Evolutionary conservation across 2,113 vertebrate species (phyloP).

Genomic region (Anarrhichthys ocellatus): DNA sequence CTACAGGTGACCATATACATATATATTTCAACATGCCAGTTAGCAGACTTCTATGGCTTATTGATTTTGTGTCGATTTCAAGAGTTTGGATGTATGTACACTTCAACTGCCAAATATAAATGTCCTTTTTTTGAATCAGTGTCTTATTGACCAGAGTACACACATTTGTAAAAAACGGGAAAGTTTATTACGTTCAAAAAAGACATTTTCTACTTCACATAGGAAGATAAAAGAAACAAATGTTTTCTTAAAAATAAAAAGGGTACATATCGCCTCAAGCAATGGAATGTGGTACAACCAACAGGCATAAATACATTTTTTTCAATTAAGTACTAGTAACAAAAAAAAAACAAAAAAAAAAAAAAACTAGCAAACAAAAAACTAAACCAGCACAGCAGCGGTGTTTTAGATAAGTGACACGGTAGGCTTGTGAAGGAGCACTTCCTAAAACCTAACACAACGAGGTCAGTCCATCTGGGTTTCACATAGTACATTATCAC

Average conservation of each 20-base stretch:
- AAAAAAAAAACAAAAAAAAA: constrained; percentile 54
- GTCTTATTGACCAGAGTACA: constrained; percentile 41
- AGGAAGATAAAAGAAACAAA: constrained; percentile 68
- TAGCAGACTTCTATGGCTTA: constrained; percentile 35
- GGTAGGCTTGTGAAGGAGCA: constrained; percentile 85
- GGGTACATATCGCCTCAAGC: constrained; percentile 70
- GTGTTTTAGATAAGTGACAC: constrained; percentile 82
- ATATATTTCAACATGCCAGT: constrained; percentile 48
- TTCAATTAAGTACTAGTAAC: constrained; percentile 90
- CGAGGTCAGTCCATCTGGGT: constrained; percentile 85
- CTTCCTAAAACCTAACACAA: constrained; percentile 82
- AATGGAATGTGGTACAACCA: constrained; percentile 87
- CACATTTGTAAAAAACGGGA: constrained; percentile 48
- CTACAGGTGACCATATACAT: constrained; percentile 49
- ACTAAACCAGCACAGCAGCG: constrained; percentile 92
- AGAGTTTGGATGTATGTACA: constrained; percentile 66
- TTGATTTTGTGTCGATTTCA: constrained; percentile 55
- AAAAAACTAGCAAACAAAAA: constrained; percentile 83
- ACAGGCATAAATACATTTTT: constrained; percentile 86
- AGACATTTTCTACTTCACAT: constrained; percentile 77
- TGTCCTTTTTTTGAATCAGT: constrained; percentile 57
- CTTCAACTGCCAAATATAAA: constrained; percentile 70
- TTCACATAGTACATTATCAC: constrained; percentile 72
- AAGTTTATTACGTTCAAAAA: constrained; percentile 79
- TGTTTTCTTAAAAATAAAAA: constrained; percentile 60